Evolutionary conservation across 2,113 vertebrate genomes (phyloP).

Genomic region (Guaruba guarouba): DNA sequence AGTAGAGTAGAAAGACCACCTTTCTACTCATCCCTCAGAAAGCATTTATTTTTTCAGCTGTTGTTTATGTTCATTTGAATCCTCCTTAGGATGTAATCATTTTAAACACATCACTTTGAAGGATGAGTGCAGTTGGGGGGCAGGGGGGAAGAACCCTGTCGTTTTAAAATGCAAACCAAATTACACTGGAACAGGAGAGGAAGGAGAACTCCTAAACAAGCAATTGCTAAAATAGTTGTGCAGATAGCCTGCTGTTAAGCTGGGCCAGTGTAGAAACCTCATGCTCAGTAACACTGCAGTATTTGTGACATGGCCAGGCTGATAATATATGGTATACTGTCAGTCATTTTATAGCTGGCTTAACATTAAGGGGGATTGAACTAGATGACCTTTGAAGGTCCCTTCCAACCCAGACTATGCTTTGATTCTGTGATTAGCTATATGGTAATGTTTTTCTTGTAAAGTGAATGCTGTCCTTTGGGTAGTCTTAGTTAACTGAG

Average conservation of each 20-base stretch:
- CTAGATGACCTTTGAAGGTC: neutral
- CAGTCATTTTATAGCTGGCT: neutral
- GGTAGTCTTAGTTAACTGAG: neutral
- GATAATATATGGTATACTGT: neutral
- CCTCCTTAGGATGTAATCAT: conserved; percentile 47
- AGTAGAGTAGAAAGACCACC: conserved; percentile 40
- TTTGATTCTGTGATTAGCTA: neutral
- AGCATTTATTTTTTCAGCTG: conserved; percentile 67
- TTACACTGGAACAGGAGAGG: conserved; percentile 30
- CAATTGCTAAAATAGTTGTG: conserved; percentile 45
- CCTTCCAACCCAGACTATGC: neutral
- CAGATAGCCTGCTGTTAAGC: conserved; percentile 7
- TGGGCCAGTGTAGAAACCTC: neutral
- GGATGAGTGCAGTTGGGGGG: conserved; percentile 68
- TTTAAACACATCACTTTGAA: conserved; percentile 73
- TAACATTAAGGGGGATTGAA: neutral
- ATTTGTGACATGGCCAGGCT: neutral
- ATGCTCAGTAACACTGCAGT: neutral
- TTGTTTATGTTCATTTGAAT: conserved; percentile 62
- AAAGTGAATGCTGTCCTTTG: neutral
- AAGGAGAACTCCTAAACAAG: conserved; percentile 52
- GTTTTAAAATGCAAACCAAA: conserved; percentile 54
- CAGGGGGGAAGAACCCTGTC: conserved; percentile 48
- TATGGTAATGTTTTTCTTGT: neutral
- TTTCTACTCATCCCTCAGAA: conserved; percentile 9